A percentile compares a stretch with the other conserved stretches of the same genome.
Evolutionary conservation across 2,113 vertebrate species (phyloP).

Genomic region (Mesembrinibis cayennensis): DNA sequence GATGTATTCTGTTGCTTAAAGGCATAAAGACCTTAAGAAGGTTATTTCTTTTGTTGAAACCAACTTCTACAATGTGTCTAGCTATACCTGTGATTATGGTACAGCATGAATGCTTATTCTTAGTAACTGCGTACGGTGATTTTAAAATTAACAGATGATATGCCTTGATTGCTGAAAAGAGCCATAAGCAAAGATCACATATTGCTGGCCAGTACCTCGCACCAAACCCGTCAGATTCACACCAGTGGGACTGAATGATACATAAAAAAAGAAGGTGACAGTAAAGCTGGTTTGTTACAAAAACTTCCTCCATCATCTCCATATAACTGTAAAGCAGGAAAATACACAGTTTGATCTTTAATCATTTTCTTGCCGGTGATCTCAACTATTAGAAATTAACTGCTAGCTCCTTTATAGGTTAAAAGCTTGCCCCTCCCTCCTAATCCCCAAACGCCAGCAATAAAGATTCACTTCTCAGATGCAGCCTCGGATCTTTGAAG

Average conservation of each 20-base stretch:
- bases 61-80: constrained; percentile 6
- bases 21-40: constrained; percentile 47
- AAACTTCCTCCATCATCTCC: constrained; percentile 17
- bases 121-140: constrained; percentile 14
- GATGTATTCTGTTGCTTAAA: not conserved
- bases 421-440: constrained; percentile 1
- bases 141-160: constrained; percentile 33
- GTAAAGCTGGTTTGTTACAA: not conserved
- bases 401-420: not conserved
- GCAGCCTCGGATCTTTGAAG: not conserved
- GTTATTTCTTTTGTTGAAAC: constrained; percentile 37
- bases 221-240: constrained; percentile 6
- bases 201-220: not conserved
- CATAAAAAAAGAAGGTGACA: not conserved
- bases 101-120: constrained; percentile 37
- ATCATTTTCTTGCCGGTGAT: not conserved
- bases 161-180: constrained; percentile 28
- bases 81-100: not conserved
- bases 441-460: not conserved
- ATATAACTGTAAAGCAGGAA: not conserved
- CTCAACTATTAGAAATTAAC: not conserved
- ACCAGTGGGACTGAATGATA: not conserved
- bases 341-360: not conserved
- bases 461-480: not conserved
- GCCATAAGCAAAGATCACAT: not conserved